A percentile compares a stretch with the other conserved stretches of the same genome.
phyloP scores from a whole-genome alignment of 1,140 invertebrate species.

The Hesperophylax magnus region DNA sequence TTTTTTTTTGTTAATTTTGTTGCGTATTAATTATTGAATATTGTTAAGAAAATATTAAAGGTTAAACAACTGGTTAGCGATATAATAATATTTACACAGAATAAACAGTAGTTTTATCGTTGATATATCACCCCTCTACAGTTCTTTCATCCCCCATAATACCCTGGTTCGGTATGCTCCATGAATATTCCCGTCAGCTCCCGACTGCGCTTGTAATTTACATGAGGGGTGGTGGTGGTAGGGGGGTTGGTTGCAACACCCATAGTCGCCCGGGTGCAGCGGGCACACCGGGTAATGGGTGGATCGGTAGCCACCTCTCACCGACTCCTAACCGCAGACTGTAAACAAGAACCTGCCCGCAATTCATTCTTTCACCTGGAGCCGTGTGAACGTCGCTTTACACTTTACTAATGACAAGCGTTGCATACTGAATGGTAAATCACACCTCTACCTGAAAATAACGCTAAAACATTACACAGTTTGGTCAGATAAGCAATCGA shows the following conservation, averaged over 20 bases:
- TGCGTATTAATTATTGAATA: too few species aligned
- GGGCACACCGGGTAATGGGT: neutral
- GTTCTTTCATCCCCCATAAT: neutral
- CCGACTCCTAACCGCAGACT: neutral
- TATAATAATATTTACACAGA: too few species aligned
- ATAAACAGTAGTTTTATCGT: too few species aligned
- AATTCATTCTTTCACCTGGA: too few species aligned
- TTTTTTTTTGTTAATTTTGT: too few species aligned
- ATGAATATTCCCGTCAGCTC: conserved; percentile 25
- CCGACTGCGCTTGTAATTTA: conserved; percentile 25
- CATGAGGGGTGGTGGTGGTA: neutral
- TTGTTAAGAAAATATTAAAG: too few species aligned
- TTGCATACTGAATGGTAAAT: neutral
- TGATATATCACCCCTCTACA: too few species aligned
- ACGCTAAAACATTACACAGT: neutral
- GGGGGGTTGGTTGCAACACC: neutral
- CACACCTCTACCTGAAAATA: neutral
- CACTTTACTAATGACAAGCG: neutral
- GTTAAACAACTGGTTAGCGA: too few species aligned
- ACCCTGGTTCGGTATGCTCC: conserved; percentile 19
- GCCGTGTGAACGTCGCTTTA: too few species aligned
- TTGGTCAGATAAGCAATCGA: too few species aligned
- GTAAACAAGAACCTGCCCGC: conserved; percentile 26
- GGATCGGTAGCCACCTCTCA: neutral
- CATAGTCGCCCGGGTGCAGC: neutral